Evolutionary conservation across 1,140 invertebrate species (phyloP).

Genomic region (Rhyzopertha dominica): DNA sequence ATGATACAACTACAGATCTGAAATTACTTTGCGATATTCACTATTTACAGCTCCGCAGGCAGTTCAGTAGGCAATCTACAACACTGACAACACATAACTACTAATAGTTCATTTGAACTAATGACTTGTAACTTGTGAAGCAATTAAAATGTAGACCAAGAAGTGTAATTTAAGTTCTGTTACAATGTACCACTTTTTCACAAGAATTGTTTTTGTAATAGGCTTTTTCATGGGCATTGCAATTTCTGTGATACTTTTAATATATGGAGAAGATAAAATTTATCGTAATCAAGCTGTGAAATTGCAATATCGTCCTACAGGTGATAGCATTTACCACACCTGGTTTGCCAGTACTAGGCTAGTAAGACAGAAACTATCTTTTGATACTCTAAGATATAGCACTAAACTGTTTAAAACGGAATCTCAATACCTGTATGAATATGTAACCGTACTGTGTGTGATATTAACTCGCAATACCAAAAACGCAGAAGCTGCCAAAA

Average conservation of each 20-base stretch:
- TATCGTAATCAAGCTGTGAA: too few species aligned
- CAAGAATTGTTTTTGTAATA: too few species aligned
- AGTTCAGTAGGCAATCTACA: background rate
- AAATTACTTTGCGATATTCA: background rate
- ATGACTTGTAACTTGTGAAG: background rate
- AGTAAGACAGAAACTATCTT: background rate
- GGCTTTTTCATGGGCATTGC: too few species aligned
- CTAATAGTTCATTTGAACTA: background rate
- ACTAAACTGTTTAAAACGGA: slow-evolving; percentile 6
- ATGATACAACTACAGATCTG: background rate
- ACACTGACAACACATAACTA: background rate
- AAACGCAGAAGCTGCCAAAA: slow-evolving; percentile 12
- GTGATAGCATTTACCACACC: slow-evolving; percentile 6
- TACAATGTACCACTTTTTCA: background rate
- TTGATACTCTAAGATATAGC: slow-evolving; percentile 13
- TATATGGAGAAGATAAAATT: too few species aligned
- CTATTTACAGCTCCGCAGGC: background rate
- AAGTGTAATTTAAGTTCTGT: background rate
- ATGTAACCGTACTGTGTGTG: slow-evolving; percentile 11
- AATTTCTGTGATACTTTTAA: background rate
- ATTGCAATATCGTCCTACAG: background rate
- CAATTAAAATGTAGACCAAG: background rate
- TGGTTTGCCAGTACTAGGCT: slow-evolving; percentile 11
- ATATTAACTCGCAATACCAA: slow-evolving; percentile 13
- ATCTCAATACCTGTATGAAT: slow-evolving; percentile 15